phyloP scores from a whole-genome alignment of 2,113 vertebrate species.

The Xyliphius kryptos region DNA sequence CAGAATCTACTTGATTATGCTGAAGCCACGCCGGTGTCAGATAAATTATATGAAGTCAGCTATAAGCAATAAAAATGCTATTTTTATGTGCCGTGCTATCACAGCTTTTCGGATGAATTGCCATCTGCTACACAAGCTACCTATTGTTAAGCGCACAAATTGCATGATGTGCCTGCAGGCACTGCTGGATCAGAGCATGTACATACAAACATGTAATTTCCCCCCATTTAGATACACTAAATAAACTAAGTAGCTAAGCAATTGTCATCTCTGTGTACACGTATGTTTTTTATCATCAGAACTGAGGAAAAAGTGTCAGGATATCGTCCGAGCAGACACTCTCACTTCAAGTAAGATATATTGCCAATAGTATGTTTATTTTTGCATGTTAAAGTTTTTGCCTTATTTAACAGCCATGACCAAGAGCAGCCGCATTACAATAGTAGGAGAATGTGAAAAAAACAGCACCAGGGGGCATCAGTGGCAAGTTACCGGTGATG shows the following conservation, averaged over 20 bases:
- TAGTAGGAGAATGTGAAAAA: too few relatives aligned
- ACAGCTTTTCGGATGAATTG: background rate
- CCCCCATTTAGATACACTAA: conserved; percentile 9
- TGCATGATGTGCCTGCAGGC: background rate
- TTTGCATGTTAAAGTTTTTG: too few relatives aligned
- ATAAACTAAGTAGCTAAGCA: too few relatives aligned
- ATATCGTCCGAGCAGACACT: too few relatives aligned
- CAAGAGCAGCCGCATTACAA: too few relatives aligned
- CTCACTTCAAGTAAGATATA: too few relatives aligned
- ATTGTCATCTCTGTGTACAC: background rate
- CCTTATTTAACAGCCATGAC: too few relatives aligned
- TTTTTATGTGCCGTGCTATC: conserved; percentile 7
- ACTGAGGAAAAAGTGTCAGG: too few relatives aligned
- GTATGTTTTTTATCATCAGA: background rate
- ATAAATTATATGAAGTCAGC: background rate
- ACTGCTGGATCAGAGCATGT: background rate
- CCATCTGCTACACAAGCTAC: background rate
- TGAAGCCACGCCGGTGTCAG: conserved; percentile 7
- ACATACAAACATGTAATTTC: background rate
- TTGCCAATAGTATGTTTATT: too few relatives aligned
- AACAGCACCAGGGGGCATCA: too few relatives aligned
- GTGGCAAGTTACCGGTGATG: too few relatives aligned
- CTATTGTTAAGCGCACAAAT: background rate
- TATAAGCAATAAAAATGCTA: conserved; percentile 11
- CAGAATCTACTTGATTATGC: conserved; percentile 21